Evolutionary conservation across 2,888 invertebrate species (phyloP), one percentile per base, ranked within the genome.

Genomic region (Cyrtodaria siliqua): DNA sequence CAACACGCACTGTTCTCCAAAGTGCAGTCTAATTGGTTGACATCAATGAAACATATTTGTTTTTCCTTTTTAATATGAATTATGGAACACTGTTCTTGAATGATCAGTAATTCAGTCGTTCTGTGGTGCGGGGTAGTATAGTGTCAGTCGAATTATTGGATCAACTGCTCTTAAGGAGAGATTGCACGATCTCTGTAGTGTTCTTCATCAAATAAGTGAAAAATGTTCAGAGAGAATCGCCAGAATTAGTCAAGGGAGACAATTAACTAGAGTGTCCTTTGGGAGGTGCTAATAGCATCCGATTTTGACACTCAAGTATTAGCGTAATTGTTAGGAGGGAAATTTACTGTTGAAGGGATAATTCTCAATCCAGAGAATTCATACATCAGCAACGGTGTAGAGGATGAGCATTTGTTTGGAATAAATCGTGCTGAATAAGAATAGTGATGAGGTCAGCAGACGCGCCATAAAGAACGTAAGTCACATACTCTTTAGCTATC

Each of bases 281-380:
- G 75, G 62, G 78, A 77, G 38, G 23, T 26, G 56, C 56, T 60
- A 70, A 59, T 60, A 67, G 62, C 63, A 33, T 70, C 55, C 57
- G 44, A 68, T 71, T 72, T 60, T 69, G 78, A 75, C 75, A 75
- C 66, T 66, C 49, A 38, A n/a, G 72, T 69, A 81, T 78, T 81
- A 81, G 67, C 57, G 66, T 74, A 81, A 81, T 81, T 81, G 78
- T 72, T 69, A 40, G 42, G 59, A 49, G 40, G 75, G 72, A 61
- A 78, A 78, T 78, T 77, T 78, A 75, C 71, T 70, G 71, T 18
- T 24, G 53, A 33, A 26, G 66, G 42, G 71, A 57, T 72, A 64
- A 69, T 71, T 68, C 66, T 74, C 69, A 66, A 67, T 78, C 62
- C 42, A 23, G 57, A 27, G 64, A 56, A 78, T 71, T 74, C 75